Evolutionary conservation across 2,888 invertebrate genomes (phyloP), one percentile per base, ranked within the genome.

Genomic region (Orchesellides sinensis): DNA sequence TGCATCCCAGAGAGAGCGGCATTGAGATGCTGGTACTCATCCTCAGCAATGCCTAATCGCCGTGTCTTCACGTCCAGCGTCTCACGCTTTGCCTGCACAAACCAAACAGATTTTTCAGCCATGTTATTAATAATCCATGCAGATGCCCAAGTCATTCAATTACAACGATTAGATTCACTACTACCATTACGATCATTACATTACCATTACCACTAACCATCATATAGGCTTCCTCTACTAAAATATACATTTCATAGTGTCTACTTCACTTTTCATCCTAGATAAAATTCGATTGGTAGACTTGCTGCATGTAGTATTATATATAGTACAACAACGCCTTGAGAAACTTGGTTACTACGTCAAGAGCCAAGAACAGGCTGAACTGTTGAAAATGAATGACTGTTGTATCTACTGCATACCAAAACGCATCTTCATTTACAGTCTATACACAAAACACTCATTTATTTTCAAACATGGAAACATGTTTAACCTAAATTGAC

Each of bases 51-150:
- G 89, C 95, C 94, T 89, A 98, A 92, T 90, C 98, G 93, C 92
- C 98, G 97, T 90, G 97, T 96, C 91, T 98, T 98, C 87, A 98
- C 95, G 91, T 96, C 95, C 91, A 95, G 96, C 91, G 98, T 98
- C 92, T 98, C 98, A 90, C 96, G 96, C 92, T 98, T 98, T 88
- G 98, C 97, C 96, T 96, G 92, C 19, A 90, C 66, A 54, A 27
- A n/a, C 47, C 74, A 65, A 54, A 66, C 47, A 49, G 66, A 45
- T 66, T 66, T n/a, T n/a, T 66, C 66, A 66, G 4, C 27, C 45
- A 45, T 45, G 45, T 66, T 66, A 66, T 66, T 45, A 66, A 66
- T 66, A 66, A 66, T 63, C 63, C 63, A 63, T 63, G 63, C 63
- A 63, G 63, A 63, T 63, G 63, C 23, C 63, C 63, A 35, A 63